Evolutionary conservation across 2,797 vertebrate genomes (phyloP).

Genomic region (Momotus momota): DNA sequence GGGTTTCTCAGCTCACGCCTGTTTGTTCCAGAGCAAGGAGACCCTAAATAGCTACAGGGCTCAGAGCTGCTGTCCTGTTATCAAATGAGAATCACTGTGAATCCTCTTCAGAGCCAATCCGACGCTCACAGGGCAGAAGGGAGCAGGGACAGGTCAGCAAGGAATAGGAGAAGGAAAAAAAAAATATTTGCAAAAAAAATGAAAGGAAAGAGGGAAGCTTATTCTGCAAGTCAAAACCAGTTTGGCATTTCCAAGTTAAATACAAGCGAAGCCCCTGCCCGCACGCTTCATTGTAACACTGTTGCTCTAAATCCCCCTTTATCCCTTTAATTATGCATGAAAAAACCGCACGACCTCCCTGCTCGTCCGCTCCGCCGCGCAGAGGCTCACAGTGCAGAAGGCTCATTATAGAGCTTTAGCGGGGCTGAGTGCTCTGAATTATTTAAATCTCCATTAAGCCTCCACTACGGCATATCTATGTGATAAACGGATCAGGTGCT

Average conservation of each 20-base stretch:
- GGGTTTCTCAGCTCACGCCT: not conserved
- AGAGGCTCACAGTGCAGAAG: slow-evolving; percentile 77
- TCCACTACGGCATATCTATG: slow-evolving; percentile 80
- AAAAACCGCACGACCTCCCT: slow-evolving; percentile 78
- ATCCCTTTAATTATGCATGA: slow-evolving; percentile 71
- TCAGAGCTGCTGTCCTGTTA: not conserved
- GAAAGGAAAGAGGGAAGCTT: not conserved
- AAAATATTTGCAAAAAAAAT: not conserved
- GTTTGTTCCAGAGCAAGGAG: not conserved
- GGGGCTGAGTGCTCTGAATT: slow-evolving; percentile 87
- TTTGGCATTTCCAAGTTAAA: slow-evolving; percentile 60
- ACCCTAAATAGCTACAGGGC: not conserved
- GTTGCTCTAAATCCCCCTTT: slow-evolving; percentile 70
- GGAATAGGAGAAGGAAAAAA: not conserved
- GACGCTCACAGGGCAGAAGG: not conserved
- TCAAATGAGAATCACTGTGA: not conserved
- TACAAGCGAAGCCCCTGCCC: slow-evolving; percentile 59
- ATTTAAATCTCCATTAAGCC: slow-evolving; percentile 91
- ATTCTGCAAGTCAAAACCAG: slow-evolving; percentile 46
- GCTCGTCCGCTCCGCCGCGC: slow-evolving; percentile 71
- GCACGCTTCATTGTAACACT: slow-evolving; percentile 76
- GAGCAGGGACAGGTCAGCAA: not conserved
- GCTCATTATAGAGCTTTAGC: slow-evolving; percentile 87
- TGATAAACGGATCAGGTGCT: slow-evolving; percentile 83
- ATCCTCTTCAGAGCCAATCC: not conserved